phyloP scores from a whole-genome alignment of 2,888 invertebrate genomes.

The Abrostola tripartita region DNA sequence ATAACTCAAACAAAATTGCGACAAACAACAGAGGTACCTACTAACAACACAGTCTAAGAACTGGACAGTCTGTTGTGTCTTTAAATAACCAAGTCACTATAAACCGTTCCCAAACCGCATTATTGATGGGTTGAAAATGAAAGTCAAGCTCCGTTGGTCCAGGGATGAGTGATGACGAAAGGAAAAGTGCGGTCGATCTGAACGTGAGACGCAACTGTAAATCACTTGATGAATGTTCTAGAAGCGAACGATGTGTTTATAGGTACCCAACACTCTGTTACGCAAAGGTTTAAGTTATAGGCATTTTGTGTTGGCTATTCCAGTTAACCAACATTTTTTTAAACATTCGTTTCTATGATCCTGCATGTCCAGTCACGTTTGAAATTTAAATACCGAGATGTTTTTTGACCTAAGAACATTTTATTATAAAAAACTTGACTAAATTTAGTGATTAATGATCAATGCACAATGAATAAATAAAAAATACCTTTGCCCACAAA shows the following conservation, averaged over 20 bases:
- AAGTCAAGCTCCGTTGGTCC: constrained; percentile 54
- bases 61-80: constrained; percentile 13
- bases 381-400: too few species aligned
- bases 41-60: not conserved
- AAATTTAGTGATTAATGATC: too few species aligned
- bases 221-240: constrained; percentile 59
- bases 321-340: too few species aligned
- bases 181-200: constrained; percentile 48
- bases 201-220: constrained; percentile 57
- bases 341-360: too few species aligned
- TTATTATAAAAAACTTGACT: too few species aligned
- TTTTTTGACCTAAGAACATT: too few species aligned
- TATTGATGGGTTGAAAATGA: constrained; percentile 58
- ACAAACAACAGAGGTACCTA: too few species aligned
- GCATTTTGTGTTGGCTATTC: too few species aligned
- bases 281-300: constrained; percentile 7
- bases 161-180: constrained; percentile 57
- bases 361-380: too few species aligned
- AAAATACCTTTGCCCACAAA: too few species aligned
- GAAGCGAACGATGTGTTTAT: constrained; percentile 54
- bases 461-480: too few species aligned
- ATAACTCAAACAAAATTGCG: too few species aligned
- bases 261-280: constrained; percentile 40
- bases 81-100: constrained; percentile 23
- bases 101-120: constrained; percentile 39